Percentiles rank a stretch among this genome's conserved stretches.
These are phyloP conservation scores for Anneissia japonica DNA, from an alignment of 35 echinoderm and acorn worm genomes.

Conservation along the genomic window DNA sequence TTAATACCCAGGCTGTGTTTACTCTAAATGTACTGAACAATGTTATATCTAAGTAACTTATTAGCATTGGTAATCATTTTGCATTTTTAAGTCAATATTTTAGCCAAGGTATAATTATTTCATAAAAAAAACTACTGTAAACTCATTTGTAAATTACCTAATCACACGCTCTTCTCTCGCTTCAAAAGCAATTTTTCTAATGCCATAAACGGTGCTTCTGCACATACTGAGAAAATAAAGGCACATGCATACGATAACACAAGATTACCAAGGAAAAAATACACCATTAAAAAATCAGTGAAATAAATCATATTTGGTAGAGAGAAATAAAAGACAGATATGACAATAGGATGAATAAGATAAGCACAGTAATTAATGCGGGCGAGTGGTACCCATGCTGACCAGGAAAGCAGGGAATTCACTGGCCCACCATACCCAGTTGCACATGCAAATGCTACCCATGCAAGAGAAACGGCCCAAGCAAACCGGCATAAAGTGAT, in stretches of 20 bases:
- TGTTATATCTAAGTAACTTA: no score
- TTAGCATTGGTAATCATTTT: no score
- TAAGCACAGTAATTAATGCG: constrained; percentile 69
- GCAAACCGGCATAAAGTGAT: constrained; percentile 29
- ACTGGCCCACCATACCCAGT: constrained; percentile 65
- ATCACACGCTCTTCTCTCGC: background rate
- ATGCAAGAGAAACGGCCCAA: constrained; percentile 53
- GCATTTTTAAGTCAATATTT: no score
- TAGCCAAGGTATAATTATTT: no score
- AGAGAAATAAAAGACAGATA: constrained; percentile 29
- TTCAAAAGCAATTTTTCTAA: background rate
- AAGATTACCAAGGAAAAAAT: background rate
- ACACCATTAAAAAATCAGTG: background rate
- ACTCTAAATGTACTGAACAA: no score
- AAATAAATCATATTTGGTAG: background rate
- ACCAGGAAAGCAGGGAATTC: constrained; percentile 62
- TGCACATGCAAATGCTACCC: constrained; percentile 70
- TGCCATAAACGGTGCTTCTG: background rate
- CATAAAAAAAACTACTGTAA: no score
- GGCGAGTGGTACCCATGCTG: constrained; percentile 56
- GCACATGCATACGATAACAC: background rate
- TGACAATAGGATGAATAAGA: constrained; percentile 69
- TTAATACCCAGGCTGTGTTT: no score
- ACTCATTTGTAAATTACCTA: no score
- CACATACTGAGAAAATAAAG: background rate